Base-by-base conservation (phyloP, 2,888 invertebrate species). In the Parascotia fuliginaria region DNA sequence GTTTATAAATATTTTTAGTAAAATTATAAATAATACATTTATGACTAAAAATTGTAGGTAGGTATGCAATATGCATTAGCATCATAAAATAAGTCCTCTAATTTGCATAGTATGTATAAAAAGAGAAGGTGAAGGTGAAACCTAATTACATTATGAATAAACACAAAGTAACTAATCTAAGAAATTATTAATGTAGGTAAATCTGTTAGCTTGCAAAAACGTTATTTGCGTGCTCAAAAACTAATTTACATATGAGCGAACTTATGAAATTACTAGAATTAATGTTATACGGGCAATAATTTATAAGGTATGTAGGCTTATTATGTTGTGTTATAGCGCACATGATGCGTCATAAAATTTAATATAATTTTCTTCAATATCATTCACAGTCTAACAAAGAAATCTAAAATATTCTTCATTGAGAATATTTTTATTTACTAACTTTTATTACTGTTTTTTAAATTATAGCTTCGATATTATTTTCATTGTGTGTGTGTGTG, bases 181-280 rank as follows among this genome's bases (percentile, higher is more conserved):
- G 34, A 43, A 34, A 45, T 39, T 24, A 42, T 14, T 34, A 29
- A 42, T 40, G 31, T 32, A 41, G 41, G 16, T 38, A n/a, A 33
- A 9, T 38, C 32, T 43, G 43, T 34, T 32, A 11, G 44, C 41
- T 44, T 42, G 43, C 43, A 43, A 41, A 53, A 54, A 44, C 38
- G 48, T 45, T 41, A 44, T 40, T 55, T 36, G 46, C 55, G 41
- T 51, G 51, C 38, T 9, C 33, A 24, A 11, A 46, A 43, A 42
- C 37, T 41, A 36, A 42, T 55, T 50, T 43, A 42, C 40, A 46
- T 49, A 42, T 45, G 40, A 29, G 42, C 32, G 34, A 42, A 50
- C 16, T 40, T 49, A 45, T 42, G 19, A 49, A 53, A 58, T 43
- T 48, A 46, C 16, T 29, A 1, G 46, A 28, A 44, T 45, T 37